phyloP scores from a whole-genome alignment of 2,888 invertebrate genomes.

The Temnothorax unifasciatus region DNA sequence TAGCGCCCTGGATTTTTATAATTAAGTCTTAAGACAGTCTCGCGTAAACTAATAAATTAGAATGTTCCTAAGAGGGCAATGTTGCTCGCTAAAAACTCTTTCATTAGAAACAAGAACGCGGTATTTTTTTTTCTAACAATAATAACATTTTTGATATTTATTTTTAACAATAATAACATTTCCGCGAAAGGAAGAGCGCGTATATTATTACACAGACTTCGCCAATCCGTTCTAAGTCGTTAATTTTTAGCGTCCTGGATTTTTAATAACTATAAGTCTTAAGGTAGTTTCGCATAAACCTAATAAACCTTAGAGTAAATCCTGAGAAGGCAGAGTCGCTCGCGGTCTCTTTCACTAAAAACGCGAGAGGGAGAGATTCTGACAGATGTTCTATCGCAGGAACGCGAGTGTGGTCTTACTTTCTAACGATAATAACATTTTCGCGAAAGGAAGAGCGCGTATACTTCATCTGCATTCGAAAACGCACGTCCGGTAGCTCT shows the following conservation, averaged over 20 bases:
- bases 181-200: conserved; percentile 46
- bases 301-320: background rate
- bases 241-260: background rate
- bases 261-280: background rate
- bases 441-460: conserved; percentile 55
- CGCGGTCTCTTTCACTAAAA: conserved; percentile 28
- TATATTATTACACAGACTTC: background rate
- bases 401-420: conserved; percentile 56
- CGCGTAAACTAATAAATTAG: background rate
- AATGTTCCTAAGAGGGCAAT: background rate
- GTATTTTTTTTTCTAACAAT: conserved; percentile 5
- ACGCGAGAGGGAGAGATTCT: conserved; percentile 34
- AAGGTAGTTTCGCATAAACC: background rate
- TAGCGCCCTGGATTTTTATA: background rate
- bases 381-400: conserved; percentile 41
- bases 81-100: background rate
- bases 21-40: background rate
- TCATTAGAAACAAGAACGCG: conserved; percentile 12
- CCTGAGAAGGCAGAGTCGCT: background rate
- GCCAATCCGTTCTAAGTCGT: background rate
- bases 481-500: conserved; percentile 51
- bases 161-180: conserved; percentile 49
- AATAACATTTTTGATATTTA: conserved; percentile 59
- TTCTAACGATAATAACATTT: conserved; percentile 66
- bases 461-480: conserved; percentile 62